These are phyloP conservation scores for Aspiorhynchus laticeps DNA, from an alignment of 2,113 vertebrate species.

Conservation along the genomic window DNA sequence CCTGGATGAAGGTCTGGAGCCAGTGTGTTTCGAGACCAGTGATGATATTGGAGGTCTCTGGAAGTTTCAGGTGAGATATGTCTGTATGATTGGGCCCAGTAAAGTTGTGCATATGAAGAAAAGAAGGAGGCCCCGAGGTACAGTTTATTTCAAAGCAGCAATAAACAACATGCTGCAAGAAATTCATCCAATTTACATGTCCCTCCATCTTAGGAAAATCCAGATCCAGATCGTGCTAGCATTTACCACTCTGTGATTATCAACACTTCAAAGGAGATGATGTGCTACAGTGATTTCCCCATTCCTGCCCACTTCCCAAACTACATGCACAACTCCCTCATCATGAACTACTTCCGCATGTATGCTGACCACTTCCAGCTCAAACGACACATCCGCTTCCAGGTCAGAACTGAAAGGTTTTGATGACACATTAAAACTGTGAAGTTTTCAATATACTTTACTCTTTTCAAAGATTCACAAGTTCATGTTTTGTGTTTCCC, in stretches of 20 bases:
- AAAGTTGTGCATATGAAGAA: too few relatives aligned
- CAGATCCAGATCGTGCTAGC: constrained; percentile 83
- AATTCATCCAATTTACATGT: background rate
- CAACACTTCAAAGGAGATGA: too few relatives aligned
- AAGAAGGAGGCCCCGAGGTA: background rate
- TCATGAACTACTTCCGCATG: too few relatives aligned
- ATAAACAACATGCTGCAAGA: background rate
- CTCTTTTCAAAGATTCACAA: background rate
- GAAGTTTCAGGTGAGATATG: constrained; percentile 79
- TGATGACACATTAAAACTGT: too few relatives aligned
- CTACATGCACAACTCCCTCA: too few relatives aligned
- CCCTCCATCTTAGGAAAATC: constrained; percentile 75
- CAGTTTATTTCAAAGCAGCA: background rate
- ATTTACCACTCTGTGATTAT: constrained; percentile 90
- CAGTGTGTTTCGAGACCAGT: constrained; percentile 87
- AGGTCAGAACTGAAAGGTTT: too few relatives aligned
- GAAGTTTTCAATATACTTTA: background rate
- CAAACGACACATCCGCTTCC: too few relatives aligned
- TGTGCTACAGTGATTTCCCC: too few relatives aligned
- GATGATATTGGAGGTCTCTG: constrained; percentile 87
- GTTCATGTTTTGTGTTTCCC: constrained; percentile 34
- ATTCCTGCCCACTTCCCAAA: too few relatives aligned
- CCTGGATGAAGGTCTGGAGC: constrained; percentile 86
- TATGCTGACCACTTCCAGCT: too few relatives aligned
- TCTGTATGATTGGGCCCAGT: background rate